These are phyloP conservation scores for Chaetorhynchus papuensis DNA, from an alignment of 2,113 vertebrate species.

Conservation along the genomic window DNA sequence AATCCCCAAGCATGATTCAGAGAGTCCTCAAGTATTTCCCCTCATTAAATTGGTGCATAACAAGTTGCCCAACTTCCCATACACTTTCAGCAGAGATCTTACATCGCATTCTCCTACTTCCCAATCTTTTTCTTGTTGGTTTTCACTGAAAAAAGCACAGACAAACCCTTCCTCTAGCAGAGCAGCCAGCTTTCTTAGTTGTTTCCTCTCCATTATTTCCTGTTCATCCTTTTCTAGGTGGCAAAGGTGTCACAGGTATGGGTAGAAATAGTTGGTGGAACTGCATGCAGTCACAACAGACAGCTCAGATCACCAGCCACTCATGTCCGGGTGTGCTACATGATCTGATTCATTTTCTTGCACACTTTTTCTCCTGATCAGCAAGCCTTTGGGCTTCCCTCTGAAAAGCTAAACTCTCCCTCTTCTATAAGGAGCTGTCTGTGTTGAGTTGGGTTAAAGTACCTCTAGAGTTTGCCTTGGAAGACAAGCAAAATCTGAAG, in stretches of 20 bases:
- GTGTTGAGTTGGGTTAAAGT: background rate
- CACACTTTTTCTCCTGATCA: background rate
- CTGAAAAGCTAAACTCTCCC: background rate
- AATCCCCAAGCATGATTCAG: background rate
- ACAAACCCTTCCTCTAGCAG: background rate
- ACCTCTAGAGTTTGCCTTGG: background rate
- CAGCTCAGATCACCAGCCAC: background rate
- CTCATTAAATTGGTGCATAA: background rate
- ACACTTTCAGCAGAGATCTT: background rate
- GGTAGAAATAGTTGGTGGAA: background rate
- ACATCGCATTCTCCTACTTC: background rate
- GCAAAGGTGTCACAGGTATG: background rate
- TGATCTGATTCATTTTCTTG: background rate
- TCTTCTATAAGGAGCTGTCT: background rate
- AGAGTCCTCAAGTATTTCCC: background rate
- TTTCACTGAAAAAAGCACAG: background rate
- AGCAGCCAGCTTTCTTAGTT: background rate
- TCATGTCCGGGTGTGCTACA: background rate
- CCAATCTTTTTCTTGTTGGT: background rate
- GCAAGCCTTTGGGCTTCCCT: background rate
- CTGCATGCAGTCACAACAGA: fast-evolving
- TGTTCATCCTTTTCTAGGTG: background rate
- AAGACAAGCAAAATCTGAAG: background rate
- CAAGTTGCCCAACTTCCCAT: background rate
- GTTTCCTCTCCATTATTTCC: background rate